These are phyloP conservation scores for Pempheris klunzingeri DNA, from an alignment of 2,797 vertebrate species.

Conservation along the genomic window DNA sequence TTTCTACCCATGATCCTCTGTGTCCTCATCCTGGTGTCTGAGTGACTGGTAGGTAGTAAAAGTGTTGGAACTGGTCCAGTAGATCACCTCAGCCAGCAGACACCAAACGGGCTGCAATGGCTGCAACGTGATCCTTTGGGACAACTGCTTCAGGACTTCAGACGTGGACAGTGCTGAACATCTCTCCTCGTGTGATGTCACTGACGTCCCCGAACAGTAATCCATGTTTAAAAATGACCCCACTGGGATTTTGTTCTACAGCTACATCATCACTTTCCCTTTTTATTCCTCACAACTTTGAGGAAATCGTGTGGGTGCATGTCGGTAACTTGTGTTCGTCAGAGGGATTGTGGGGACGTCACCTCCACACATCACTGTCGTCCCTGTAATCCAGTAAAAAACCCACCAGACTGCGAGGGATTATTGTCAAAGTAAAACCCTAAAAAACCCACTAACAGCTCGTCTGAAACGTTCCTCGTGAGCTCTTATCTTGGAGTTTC, in stretches of 20 bases:
- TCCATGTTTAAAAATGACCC: not conserved
- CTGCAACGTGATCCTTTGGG: too few species aligned
- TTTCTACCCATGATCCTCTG: too few species aligned
- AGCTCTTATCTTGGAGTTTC: constrained; percentile 3
- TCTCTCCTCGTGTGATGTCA: too few species aligned
- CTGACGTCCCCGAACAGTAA: not conserved
- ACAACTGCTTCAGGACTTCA: too few species aligned
- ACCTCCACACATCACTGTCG: constrained; percentile 28
- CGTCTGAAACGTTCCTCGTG: constrained; percentile 14
- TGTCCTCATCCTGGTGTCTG: too few species aligned
- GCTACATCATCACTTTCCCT: not conserved
- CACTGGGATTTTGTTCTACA: not conserved
- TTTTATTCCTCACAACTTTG: not conserved
- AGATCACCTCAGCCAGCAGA: not conserved
- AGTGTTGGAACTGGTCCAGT: too few species aligned
- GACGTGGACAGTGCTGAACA: too few species aligned
- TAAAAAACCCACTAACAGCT: constrained; percentile 8
- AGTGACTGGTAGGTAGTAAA: too few species aligned
- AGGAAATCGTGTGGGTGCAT: not conserved
- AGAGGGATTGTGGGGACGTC: constrained; percentile 14
- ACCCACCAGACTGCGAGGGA: constrained; percentile 25
- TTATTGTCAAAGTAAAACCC: constrained; percentile 48
- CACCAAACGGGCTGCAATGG: too few species aligned
- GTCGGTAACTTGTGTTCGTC: constrained; percentile 2
- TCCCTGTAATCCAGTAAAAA: constrained; percentile 38